Conservation (phyloP, 2,113 vertebrate species). For the Cebidichthys violaceus region DNA sequence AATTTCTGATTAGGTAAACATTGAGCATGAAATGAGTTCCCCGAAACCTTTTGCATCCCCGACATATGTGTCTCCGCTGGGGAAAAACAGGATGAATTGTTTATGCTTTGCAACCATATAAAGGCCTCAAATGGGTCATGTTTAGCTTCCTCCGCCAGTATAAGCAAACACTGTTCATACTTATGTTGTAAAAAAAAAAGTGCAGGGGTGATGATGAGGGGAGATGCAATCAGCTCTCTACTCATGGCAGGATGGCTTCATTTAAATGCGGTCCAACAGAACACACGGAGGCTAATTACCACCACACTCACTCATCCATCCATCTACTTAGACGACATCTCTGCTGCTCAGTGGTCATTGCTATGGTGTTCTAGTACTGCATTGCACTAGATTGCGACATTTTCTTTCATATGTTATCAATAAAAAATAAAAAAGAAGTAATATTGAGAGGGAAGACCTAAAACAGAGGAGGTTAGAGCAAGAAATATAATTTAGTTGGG, state of each 20-base stretch:
- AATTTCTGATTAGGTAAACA: constrained; percentile 74
- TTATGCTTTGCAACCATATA: constrained; percentile 41
- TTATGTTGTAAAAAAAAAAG: constrained; percentile 7
- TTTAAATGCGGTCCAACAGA: constrained; percentile 16
- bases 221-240: constrained; percentile 28
- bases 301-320: constrained; percentile 15
- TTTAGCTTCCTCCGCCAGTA: constrained; percentile 28
- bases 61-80: constrained; percentile 52
- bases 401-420: not conserved
- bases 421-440: too few relatives aligned
- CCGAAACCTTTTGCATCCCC: constrained; percentile 54
- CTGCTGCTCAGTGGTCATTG: not conserved
- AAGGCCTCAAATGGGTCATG: constrained; percentile 39
- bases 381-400: not conserved
- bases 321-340: constrained; percentile 4
- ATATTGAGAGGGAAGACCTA: not conserved
- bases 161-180: constrained; percentile 32
- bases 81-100: constrained; percentile 40
- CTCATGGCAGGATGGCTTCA: constrained; percentile 16
- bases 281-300: constrained; percentile 41
- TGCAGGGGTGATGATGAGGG: constrained; percentile 23
- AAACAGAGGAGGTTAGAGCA: not conserved
- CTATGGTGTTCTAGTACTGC: not conserved
- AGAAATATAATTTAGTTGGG: not conserved
- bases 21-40: constrained; percentile 69